These are phyloP conservation scores for Cavia aperea DNA, from an alignment of 2,113 vertebrate genomes.

Conservation along the genomic window DNA sequence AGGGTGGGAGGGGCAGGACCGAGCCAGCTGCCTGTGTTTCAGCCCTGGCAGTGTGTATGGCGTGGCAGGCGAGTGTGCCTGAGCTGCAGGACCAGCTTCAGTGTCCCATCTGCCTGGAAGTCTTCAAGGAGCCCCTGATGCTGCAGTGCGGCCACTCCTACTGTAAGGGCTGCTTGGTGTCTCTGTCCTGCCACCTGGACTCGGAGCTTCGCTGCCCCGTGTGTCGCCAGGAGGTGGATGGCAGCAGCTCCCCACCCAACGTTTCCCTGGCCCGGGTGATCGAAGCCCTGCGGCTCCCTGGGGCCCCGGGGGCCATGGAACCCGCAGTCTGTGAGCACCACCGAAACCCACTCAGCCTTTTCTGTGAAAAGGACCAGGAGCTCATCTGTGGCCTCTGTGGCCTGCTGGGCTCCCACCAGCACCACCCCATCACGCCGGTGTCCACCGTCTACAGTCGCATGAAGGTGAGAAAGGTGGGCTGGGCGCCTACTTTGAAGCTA, in stretches of 20 bases:
- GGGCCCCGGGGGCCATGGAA: conserved; percentile 58
- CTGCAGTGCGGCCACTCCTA: conserved; percentile 84
- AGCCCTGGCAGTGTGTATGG: conserved; percentile 62
- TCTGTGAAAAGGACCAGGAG: conserved; percentile 83
- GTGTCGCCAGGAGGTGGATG: conserved; percentile 77
- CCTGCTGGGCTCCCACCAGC: conserved; percentile 81
- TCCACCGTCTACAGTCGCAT: conserved; percentile 81
- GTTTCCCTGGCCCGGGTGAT: conserved; percentile 79
- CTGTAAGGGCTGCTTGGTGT: conserved; percentile 78
- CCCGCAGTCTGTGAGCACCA: conserved; percentile 75
- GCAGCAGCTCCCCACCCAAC: conserved; percentile 77
- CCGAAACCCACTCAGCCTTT: conserved; percentile 85
- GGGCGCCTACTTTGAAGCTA: background rate
- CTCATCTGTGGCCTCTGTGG: conserved; percentile 86
- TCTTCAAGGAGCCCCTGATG: conserved; percentile 84
- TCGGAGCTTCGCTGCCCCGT: conserved; percentile 78
- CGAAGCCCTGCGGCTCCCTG: conserved; percentile 71
- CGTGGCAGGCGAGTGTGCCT: conserved; percentile 70
- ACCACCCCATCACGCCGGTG: conserved; percentile 80
- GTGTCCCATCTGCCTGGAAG: conserved; percentile 83
- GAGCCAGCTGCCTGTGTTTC: background rate
- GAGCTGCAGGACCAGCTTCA: conserved; percentile 82
- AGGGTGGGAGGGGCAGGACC: background rate
- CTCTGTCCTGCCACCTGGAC: conserved; percentile 71
- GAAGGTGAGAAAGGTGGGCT: conserved; percentile 77